Evolutionary conservation across 2,888 invertebrate species (phyloP).

Genomic region (Sinhomidia bicolor): DNA sequence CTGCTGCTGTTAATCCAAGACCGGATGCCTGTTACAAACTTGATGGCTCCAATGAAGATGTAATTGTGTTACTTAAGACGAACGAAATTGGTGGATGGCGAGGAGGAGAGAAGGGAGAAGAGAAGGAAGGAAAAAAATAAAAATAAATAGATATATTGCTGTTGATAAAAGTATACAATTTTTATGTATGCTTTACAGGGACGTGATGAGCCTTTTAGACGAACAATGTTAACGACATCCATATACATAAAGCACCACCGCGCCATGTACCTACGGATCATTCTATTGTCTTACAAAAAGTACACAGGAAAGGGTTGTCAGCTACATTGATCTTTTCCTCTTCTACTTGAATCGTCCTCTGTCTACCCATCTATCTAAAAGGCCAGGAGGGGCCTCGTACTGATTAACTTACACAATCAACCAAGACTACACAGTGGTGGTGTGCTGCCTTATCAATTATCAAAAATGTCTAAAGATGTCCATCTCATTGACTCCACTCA

Average conservation of each 20-base stretch:
- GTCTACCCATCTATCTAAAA: neutral
- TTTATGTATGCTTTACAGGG: constrained; percentile 17
- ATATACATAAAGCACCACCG: constrained; percentile 65
- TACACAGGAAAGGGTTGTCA: constrained; percentile 41
- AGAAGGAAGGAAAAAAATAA: constrained; percentile 5
- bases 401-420: constrained; percentile 36
- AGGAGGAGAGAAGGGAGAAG: constrained; percentile 20
- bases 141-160: neutral
- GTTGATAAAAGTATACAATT: constrained; percentile 2
- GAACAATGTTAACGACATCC: constrained; percentile 63
- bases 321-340: neutral
- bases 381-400: constrained; percentile 32
- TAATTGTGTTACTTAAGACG: constrained; percentile 52
- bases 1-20: constrained; percentile 32
- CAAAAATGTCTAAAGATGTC: constrained; percentile 47
- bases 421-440: neutral
- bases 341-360: neutral
- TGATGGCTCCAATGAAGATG: constrained; percentile 71
- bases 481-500: constrained; percentile 53
- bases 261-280: constrained; percentile 42
- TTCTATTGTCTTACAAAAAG: constrained; percentile 41
- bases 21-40: constrained; percentile 66
- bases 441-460: constrained; percentile 39
- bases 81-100: constrained; percentile 15
- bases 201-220: constrained; percentile 60